Base-by-base conservation (phyloP, 2,113 vertebrate genomes). In the Pollimyrus isidori region DNA sequence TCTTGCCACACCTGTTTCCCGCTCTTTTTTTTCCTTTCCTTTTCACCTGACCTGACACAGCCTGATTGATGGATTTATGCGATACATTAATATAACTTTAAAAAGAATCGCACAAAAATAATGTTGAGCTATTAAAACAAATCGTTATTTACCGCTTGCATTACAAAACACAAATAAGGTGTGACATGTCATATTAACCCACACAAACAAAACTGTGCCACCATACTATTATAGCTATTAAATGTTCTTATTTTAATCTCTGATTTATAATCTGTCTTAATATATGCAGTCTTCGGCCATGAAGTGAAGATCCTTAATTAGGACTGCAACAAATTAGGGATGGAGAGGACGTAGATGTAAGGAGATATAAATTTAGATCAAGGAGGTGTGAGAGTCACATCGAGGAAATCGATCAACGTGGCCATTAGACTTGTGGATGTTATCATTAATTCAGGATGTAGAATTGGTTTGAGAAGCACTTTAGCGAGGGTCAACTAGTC, bases 261-360 rank as follows among this genome's bases (percentile, higher is more conserved):
- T 89, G 93, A 92, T 90, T 94, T 92, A 94, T 96, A 95, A 97
- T 96, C 94, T 95, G 90, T 96, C 94, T 96, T 94, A 92, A 93
- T 94, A 95, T 96, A 96, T 96, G 94, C 94, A 94, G 86, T 52
- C n/a, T 92, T 90, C 89, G 87, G 93, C 94, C 93, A 90, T 94
- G 94, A 95, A 95, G 94, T 93, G 94, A 92, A 94, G 95, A 93
- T 92, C 94, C 94, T 95, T 97, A 96, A 97, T 97, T 97, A 97
- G 93, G 96, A 94, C 95, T 94, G 92, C 95, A 95, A 95, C 94
- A 95, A 96, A 96, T 97, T 96, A 96, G 92, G 91, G 91, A 94
- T 92, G 93, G 92, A 92, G 87, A 35, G 30, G 90, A 50, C 90
- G 89, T 89, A 90, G 65, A 92, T 95, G 94, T 94, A 93, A 95